Base-by-base conservation (phyloP, 1,140 invertebrate genomes). In the Calliphora vicina region DNA sequence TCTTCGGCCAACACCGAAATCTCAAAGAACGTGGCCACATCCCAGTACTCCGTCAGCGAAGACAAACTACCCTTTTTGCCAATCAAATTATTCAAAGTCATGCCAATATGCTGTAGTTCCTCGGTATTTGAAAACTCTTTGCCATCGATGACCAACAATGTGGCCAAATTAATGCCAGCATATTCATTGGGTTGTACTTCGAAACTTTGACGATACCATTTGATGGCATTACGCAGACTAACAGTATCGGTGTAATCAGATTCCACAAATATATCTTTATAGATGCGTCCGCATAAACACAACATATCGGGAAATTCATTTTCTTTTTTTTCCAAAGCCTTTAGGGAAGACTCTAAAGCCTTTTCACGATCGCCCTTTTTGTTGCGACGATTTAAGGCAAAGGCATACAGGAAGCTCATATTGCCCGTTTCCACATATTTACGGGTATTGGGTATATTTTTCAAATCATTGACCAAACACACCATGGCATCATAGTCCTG, bases 1-100 rank as follows among this genome's bases (percentile, higher is more conserved):
- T 99, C 97, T 91, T 99, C 97, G 17, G 98, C 98, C 17, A 99
- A 91, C 1, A 99, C 98, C 82, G 97, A 98, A 82, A 99, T 99
- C 91, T 99, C 99, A 91, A 99, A 99, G 92, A 99, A 99, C 1
- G 98, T 99, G 0, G 99, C 99, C 9, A 99, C 98, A 92, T 99
- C 98, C 99, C 99, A 99, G 89, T 99, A 99, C 88, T 99, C 98
- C 86, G 96, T 96, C 2, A 99, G 91, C 23, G 96, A 97, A 0
- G 95, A 94, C 20, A 99, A 91, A 89, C 97, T 98, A 25, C 99
- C 99, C 91, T 99, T 99, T 88, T 98, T 97, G 0, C 99, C 99
- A 89, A 99, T 99, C 71, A 99, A 92, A 92, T 99, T 99, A 91
- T 99, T 99, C 73, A 99, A 91, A 5, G 98, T 96, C 93, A 99